phyloP scores from a whole-genome alignment of 37 sponge, comb jelly and placozoan species.

The Hexactinellida sp. region DNA sequence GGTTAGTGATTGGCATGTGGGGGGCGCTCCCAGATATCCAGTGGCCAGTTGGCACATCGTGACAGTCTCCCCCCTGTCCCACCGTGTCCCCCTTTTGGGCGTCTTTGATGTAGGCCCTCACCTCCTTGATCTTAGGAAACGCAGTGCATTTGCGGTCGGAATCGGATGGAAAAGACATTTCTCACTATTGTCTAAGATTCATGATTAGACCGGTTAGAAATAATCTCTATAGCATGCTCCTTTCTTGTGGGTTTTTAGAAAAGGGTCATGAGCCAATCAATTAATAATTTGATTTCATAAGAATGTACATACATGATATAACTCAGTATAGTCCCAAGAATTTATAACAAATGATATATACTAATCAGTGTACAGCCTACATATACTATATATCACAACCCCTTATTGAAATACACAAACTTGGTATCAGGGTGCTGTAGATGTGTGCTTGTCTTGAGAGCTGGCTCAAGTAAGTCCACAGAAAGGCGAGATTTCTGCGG shows the following conservation, averaged over 20 bases:
- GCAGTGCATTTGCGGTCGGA: background rate
- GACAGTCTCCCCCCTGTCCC: conserved; percentile 55
- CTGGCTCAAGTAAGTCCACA: conserved; percentile 53
- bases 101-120: conserved; percentile 47
- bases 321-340: no score
- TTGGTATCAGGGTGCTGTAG: conserved; percentile 13
- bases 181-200: no score
- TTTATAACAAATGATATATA: no score
- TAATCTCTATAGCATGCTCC: no score
- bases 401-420: conserved; percentile 86
- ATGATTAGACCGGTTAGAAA: no score
- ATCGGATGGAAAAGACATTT: background rate
- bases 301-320: no score
- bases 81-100: background rate
- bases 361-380: no score
- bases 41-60: conserved; percentile 68
- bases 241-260: no score
- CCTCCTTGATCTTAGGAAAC: conserved; percentile 39
- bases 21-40: conserved; percentile 60
- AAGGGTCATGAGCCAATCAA: no score
- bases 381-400: conserved; percentile 44
- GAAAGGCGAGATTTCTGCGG: conserved; percentile 30
- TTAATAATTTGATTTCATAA: no score
- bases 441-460: conserved; percentile 30
- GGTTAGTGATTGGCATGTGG: conserved; percentile 62